phyloP scores from a whole-genome alignment of 2,797 vertebrate genomes.

The Lerista edwardsae region DNA sequence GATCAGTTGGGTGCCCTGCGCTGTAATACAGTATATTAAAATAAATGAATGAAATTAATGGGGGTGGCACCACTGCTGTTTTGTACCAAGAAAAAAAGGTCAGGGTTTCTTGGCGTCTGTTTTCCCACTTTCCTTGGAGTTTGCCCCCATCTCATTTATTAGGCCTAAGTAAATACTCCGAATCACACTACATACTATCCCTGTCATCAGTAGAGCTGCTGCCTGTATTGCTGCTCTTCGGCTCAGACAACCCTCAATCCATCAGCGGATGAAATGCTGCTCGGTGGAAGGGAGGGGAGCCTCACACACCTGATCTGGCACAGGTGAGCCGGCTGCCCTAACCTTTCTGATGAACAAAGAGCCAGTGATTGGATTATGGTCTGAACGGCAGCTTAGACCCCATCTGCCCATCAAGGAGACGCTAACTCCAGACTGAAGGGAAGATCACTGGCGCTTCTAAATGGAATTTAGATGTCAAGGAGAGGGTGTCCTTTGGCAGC shows the following conservation, averaged over 20 bases:
- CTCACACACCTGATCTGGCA: accelerated
- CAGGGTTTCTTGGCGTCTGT: background rate
- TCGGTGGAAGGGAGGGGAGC: background rate
- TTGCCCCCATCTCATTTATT: background rate
- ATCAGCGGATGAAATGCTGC: too few relatives aligned
- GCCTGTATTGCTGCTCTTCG: background rate
- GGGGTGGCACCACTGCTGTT: too few relatives aligned
- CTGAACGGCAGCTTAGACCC: background rate
- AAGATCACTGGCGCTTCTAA: background rate
- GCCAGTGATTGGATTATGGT: background rate
- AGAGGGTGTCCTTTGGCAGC: slow-evolving; percentile 13
- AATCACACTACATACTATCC: background rate
- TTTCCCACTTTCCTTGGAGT: background rate
- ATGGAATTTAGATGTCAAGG: slow-evolving; percentile 10
- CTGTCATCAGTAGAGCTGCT: background rate
- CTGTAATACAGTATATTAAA: too few relatives aligned
- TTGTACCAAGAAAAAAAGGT: too few relatives aligned
- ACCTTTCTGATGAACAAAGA: background rate
- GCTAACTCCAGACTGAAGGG: background rate
- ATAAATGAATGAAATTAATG: too few relatives aligned
- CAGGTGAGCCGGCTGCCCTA: too few relatives aligned
- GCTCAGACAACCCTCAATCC: background rate
- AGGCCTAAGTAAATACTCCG: background rate
- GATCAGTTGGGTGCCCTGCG: too few relatives aligned
- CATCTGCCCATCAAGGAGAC: background rate